Evolutionary conservation across 2,113 vertebrate genomes (phyloP), one percentile per base, ranked within the genome.

Genomic region (Dicerorhinus sumatrensis): DNA sequence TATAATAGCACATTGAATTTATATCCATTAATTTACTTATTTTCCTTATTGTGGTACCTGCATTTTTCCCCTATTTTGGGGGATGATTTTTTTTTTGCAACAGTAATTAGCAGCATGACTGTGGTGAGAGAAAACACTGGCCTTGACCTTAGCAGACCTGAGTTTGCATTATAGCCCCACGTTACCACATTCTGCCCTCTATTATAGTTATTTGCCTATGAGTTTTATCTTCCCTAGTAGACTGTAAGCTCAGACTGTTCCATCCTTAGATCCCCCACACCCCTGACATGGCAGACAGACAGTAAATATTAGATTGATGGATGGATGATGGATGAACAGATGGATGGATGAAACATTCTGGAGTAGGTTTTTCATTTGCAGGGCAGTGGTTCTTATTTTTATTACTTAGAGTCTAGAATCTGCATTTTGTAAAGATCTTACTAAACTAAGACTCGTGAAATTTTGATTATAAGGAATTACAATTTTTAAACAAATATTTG

Each of bases 391-490:
- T 94, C 36, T 80, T 84, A 69, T 63, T 94, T 93, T 95, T 54
- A 86, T 96, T 93, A 60, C 77, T 63, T 95, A 80, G 73, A 93
- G 13, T 95, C 89, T 36, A 95, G 33, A 86, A 65, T 96, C 60
- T 96, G 72, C 25, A 33, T 93, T 95, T 96, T 96, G 51, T 91
- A 81, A 83, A 96, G 33, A 27, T 67, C 48, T 92, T 87, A 81
- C 62, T 63, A 92, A 96, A 69, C 89, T 81, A 60, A 90, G 18
- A 77, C 12, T 89, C 75, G 8, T 84, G 18, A 73, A 54, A 56
- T 80, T 51, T 75, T 91, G 16, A 85, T 85, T 76, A 67, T 89
- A 93, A 89, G 16, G 21, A 91, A 73, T 94, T 95, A 33, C 31
- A 94, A 75, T 58, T 93, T 69, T 91, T 89, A 29, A 25, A n/a